These are phyloP conservation scores for Mareca strepera DNA, from an alignment of 2,797 vertebrate species.

Conservation along the genomic window DNA sequence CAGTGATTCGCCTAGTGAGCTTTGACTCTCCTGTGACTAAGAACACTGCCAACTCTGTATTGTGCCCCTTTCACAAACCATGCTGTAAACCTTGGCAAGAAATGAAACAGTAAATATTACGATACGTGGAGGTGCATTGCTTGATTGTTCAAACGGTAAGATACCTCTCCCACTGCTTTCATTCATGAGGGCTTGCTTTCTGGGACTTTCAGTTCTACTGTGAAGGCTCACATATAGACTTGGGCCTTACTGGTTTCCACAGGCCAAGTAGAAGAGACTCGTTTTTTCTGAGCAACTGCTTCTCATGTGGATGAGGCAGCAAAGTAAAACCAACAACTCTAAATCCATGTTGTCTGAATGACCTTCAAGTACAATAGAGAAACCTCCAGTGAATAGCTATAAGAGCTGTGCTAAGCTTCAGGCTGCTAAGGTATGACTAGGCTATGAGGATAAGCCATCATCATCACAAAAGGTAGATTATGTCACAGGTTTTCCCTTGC, in stretches of 20 bases:
- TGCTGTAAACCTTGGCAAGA: neutral
- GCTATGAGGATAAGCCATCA: neutral
- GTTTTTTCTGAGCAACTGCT: neutral
- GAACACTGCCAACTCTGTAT: accelerated
- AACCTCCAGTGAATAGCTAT: neutral
- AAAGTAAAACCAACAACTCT: neutral
- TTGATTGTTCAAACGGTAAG: neutral
- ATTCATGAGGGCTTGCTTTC: neutral
- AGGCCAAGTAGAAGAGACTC: neutral
- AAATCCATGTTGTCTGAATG: neutral
- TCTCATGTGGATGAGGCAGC: neutral
- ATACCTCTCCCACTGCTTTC: accelerated
- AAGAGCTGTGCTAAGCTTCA: neutral
- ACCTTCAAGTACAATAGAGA: neutral
- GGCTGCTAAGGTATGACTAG: neutral
- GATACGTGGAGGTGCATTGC: neutral
- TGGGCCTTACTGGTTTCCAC: neutral
- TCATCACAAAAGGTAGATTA: conserved; percentile 16
- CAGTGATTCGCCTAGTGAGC: neutral
- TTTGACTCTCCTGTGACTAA: neutral
- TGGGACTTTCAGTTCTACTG: neutral
- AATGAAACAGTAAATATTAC: neutral
- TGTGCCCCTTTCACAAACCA: neutral
- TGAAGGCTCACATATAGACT: neutral
- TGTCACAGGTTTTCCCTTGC: neutral